Evolutionary conservation across 2,113 vertebrate genomes (phyloP).

Genomic region (Mandrillus leucophaeus): DNA sequence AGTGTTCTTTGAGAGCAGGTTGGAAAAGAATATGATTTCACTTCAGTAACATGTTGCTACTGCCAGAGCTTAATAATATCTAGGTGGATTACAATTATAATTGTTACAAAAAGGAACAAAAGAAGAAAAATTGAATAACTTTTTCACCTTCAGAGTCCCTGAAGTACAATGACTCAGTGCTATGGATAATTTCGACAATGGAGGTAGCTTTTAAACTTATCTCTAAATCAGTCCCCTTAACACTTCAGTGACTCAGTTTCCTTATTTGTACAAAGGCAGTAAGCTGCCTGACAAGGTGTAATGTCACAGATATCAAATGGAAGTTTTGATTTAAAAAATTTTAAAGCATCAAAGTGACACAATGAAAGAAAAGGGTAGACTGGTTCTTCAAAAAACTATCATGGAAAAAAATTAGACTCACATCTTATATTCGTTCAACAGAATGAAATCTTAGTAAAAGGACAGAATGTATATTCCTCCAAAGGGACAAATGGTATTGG

Average conservation of each 20-base stretch:
- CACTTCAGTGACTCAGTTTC: slow-evolving; percentile 41
- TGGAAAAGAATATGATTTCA: slow-evolving; percentile 52
- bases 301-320: slow-evolving; percentile 3
- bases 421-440: slow-evolving; percentile 32
- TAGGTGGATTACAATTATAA: slow-evolving; percentile 60
- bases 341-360: slow-evolving; percentile 42
- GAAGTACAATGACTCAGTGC: slow-evolving; percentile 57
- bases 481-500: background rate
- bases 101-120: slow-evolving; percentile 53
- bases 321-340: background rate
- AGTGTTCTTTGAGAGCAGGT: background rate
- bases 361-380: background rate
- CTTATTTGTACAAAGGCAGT: slow-evolving; percentile 43
- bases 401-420: slow-evolving; percentile 9
- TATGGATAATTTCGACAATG: slow-evolving; percentile 24
- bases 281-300: slow-evolving; percentile 39
- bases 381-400: background rate
- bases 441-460: slow-evolving; percentile 31
- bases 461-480: slow-evolving; percentile 7
- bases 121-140: slow-evolving; percentile 5
- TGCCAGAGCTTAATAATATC: slow-evolving; percentile 51
- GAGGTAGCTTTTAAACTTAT: slow-evolving; percentile 58
- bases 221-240: slow-evolving; percentile 32
- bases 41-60: slow-evolving; percentile 45
- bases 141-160: slow-evolving; percentile 49